Base-by-base conservation (phyloP, 30 jellyfish, hydroid and myxozoan genomes). In the Mastigias papua region DNA sequence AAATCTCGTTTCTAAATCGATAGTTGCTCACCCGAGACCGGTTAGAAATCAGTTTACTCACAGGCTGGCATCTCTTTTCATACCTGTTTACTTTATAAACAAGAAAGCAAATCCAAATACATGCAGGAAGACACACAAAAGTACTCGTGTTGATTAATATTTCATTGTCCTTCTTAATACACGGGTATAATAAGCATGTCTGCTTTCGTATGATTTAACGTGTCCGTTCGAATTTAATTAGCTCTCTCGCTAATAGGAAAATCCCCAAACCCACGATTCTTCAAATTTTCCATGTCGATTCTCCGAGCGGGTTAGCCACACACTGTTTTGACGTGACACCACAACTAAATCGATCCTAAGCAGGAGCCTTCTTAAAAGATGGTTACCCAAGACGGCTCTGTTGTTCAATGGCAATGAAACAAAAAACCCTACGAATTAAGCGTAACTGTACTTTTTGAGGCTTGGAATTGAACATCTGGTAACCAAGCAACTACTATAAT, bases 11-110 rank as follows among this genome's bases (percentile, higher is more conserved):
- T n/a, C n/a, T n/a, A n/a, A n/a, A n/a, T n/a, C n/a, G n/a, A n/a
- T n/a, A n/a, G n/a, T n/a, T n/a, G n/a, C n/a, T n/a, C n/a, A n/a
- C 30, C 31, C 15, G 27, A 49, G n/a, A 1, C 74, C 31, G 25
- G 2, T 42, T 57, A 27, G 23, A 37, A 46, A 48, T 49, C 37
- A 37, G 86, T 58, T 75, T 75, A 49, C 70, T 23, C 29, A 21
- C 21, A 25, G 54, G 19, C 61, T 16, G 9, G 70, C 75, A 48
- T 26, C 86, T 49, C 74, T 19, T 48, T 75, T 4, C 19, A 49
- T 46, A 32, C 73, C 6, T 75, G 86, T 50, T 75, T 75, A 75
- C 71, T 17, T 13, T 23, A 69, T 23, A 37, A 69, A 69, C 80
- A 69, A 69, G 16, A 17, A 16, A 5, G 67, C 25, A 51, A 17